Percentiles rank a stretch among this genome's conserved stretches.
phyloP scores from a whole-genome alignment of 2,113 vertebrate species.

The Ursus arctos region DNA sequence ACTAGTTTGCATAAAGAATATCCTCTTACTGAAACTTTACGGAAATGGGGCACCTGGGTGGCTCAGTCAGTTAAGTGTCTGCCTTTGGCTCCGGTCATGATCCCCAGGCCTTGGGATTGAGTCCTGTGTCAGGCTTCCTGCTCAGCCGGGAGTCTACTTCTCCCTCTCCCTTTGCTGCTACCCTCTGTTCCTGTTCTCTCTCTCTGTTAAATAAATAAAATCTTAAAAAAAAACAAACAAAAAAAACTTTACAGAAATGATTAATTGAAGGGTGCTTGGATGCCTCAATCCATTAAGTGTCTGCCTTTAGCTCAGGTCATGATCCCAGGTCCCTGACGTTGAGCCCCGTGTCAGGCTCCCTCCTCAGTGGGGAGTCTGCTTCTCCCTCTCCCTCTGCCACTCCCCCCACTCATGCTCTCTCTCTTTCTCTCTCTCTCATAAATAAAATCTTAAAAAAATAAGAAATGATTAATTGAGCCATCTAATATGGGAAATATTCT shows the following conservation, averaged over 20 bases:
- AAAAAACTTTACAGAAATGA: no score
- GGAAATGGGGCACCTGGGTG: neutral
- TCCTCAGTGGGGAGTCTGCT: neutral
- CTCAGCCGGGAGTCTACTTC: no score
- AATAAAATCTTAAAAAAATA: neutral
- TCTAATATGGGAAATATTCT: slow-evolving; percentile 37
- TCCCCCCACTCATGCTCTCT: neutral
- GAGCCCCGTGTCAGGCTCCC: neutral
- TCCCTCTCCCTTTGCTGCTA: no score
- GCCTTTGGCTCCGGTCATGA: no score
- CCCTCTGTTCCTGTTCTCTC: no score
- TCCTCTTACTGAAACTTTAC: neutral
- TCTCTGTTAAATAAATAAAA: no score
- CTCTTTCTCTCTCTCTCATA: neutral
- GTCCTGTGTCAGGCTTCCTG: no score
- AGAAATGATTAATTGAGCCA: neutral
- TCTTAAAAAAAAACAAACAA: no score
- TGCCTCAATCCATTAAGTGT: no score
- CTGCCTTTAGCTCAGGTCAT: no score
- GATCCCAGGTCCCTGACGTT: neutral
- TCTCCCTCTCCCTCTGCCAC: neutral
- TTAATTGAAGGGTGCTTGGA: no score
- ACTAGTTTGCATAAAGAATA: neutral
- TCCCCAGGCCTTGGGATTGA: no score
- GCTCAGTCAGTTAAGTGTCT: neutral